Evolutionary conservation across 1,140 invertebrate species (phyloP).

Genomic region (Periplaneta americana): DNA sequence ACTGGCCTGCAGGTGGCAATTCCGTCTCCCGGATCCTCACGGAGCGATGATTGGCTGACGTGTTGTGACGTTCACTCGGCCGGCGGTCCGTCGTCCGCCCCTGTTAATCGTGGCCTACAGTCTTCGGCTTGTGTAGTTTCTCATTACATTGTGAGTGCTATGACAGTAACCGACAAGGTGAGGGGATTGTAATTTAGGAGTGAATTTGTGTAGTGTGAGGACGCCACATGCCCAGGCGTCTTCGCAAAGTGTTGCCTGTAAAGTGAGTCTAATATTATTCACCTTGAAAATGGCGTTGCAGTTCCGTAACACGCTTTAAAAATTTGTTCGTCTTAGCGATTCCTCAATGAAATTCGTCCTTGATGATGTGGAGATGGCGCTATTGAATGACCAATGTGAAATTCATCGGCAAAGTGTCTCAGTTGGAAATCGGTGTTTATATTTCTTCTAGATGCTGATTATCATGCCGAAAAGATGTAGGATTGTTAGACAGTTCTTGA

Average conservation of each 20-base stretch:
- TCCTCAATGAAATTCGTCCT: background rate
- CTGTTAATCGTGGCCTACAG: background rate
- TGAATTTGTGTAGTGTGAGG: background rate
- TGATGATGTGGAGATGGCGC: background rate
- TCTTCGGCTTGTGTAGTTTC: background rate
- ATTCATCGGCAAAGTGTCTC: background rate
- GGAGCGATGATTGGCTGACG: background rate
- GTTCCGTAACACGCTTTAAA: background rate
- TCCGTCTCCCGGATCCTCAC: conserved; percentile 9
- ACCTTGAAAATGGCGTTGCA: background rate
- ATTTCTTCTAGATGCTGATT: background rate
- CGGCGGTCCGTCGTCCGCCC: background rate
- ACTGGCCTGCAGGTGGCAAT: conserved; percentile 5
- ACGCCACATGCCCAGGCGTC: background rate
- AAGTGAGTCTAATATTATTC: background rate
- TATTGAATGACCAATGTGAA: background rate
- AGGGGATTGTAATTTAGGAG: background rate
- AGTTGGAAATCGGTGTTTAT: background rate
- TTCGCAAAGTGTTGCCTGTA: too few species aligned
- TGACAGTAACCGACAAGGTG: background rate
- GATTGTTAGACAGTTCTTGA: background rate
- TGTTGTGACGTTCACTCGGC: background rate
- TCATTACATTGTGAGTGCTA: background rate
- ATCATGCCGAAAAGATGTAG: background rate
- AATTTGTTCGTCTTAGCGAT: background rate